These are phyloP conservation scores for Drosophila limbata DNA, from an alignment of 2,888 invertebrate species.

Conservation along the genomic window DNA sequence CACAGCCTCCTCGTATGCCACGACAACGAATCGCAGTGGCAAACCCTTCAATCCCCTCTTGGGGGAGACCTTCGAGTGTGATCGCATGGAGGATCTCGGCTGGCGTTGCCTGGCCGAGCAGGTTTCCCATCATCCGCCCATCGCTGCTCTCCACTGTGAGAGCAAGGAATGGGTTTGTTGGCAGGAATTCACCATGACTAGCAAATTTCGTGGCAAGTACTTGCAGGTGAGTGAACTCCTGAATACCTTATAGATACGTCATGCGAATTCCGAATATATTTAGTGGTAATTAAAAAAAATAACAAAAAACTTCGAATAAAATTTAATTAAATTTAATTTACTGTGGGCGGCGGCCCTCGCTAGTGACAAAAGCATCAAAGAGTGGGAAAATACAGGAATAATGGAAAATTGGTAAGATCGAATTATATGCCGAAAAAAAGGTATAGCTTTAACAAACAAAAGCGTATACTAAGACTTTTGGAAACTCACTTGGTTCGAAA, in stretches of 20 bases:
- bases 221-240: slow-evolving; percentile 88
- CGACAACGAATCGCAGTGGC: slow-evolving; percentile 93
- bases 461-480: no score
- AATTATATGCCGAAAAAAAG: no score
- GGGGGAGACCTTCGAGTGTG: slow-evolving; percentile 99
- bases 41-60: slow-evolving; percentile 99
- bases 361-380: no score
- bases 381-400: no score
- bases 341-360: no score
- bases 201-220: slow-evolving; percentile 99
- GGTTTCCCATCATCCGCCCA: slow-evolving; percentile 99
- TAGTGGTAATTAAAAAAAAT: no score
- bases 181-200: slow-evolving; percentile 99
- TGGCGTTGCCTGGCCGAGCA: slow-evolving; percentile 98
- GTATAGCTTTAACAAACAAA: no score
- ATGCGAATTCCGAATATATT: no score
- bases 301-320: no score
- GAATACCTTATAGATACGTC: background rate
- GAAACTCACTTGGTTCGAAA: no score
- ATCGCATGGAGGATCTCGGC: slow-evolving; percentile 96
- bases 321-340: no score
- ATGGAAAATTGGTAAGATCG: no score
- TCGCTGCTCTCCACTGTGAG: slow-evolving; percentile 97
- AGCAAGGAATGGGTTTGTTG: slow-evolving; percentile 96
- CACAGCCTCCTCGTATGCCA: slow-evolving; percentile 96